phyloP scores from a whole-genome alignment of 2,888 invertebrate species.

The Pterobdella sp. region DNA sequence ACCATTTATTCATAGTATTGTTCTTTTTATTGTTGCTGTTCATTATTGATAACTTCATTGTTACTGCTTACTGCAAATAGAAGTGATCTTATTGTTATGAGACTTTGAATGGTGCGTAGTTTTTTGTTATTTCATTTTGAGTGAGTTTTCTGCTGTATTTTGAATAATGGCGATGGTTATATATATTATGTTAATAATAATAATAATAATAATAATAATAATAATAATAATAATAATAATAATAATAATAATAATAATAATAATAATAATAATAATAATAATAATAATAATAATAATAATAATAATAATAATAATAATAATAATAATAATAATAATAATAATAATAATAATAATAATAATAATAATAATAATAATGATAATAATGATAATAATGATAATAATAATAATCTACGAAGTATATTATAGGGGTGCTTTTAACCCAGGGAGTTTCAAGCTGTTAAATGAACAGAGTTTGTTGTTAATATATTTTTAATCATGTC shows the following conservation, averaged over 20 bases:
- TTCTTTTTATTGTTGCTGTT: no score
- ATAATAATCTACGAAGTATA: not conserved
- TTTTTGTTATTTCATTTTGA: no score
- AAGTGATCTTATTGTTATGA: no score
- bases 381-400: not conserved
- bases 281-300: not conserved
- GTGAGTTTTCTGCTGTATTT: no score
- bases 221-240: not conserved
- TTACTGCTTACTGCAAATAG: no score
- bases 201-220: not conserved
- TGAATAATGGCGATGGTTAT: not conserved
- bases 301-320: not conserved
- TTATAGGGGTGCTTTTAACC: no score
- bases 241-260: not conserved
- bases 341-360: not conserved
- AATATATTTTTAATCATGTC: no score
- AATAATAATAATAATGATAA: not conserved
- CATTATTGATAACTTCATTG: no score
- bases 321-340: not conserved
- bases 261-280: constrained; percentile 2
- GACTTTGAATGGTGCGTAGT: no score
- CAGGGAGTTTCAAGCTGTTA: no score
- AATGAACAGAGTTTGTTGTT: no score
- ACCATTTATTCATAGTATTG: no score
- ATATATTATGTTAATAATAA: not conserved